A percentile compares a stretch with the other conserved stretches of the same genome.
Conservation (phyloP, 2,888 invertebrate genomes). For the Erebia ligea region DNA sequence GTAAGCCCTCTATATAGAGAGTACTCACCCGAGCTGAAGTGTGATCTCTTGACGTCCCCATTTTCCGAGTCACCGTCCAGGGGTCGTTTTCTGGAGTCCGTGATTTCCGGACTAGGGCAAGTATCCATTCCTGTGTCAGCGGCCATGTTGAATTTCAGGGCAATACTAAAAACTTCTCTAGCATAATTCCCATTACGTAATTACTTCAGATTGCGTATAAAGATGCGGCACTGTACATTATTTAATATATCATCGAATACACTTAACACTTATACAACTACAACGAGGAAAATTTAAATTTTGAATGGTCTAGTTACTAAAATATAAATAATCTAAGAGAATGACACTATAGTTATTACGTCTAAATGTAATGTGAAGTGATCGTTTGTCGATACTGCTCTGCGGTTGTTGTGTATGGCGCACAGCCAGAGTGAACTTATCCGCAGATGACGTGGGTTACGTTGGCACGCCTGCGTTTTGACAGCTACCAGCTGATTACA, state of each 20-base stretch:
- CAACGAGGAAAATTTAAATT: constrained; percentile 67
- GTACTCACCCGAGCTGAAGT: constrained; percentile 93
- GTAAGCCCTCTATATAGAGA: constrained; percentile 44
- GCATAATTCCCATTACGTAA: constrained; percentile 84
- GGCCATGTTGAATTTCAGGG: constrained; percentile 90
- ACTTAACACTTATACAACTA: constrained; percentile 79
- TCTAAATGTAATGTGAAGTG: constrained; percentile 81
- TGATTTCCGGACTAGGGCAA: constrained; percentile 96
- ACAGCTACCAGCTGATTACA: constrained; percentile 76
- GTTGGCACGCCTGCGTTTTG: constrained; percentile 70
- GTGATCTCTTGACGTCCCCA: constrained; percentile 94
- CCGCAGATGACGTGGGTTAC: constrained; percentile 52
- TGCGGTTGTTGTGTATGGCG: constrained; percentile 74
- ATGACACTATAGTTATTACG: constrained; percentile 77
- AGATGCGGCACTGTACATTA: constrained; percentile 76
- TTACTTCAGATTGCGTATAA: constrained; percentile 74
- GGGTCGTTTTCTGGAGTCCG: constrained; percentile 95
- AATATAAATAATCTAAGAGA: constrained; percentile 65
- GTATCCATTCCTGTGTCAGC: constrained; percentile 97
- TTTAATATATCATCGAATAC: constrained; percentile 68
- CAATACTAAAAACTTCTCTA: constrained; percentile 82
- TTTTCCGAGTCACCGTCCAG: constrained; percentile 94
- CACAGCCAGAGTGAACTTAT: constrained; percentile 70
- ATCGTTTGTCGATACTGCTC: constrained; percentile 79
- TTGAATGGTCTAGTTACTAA: constrained; percentile 73